These are phyloP conservation scores for Natrix natrix DNA, from an alignment of 2,797 vertebrate genomes.

Conservation along the genomic window DNA sequence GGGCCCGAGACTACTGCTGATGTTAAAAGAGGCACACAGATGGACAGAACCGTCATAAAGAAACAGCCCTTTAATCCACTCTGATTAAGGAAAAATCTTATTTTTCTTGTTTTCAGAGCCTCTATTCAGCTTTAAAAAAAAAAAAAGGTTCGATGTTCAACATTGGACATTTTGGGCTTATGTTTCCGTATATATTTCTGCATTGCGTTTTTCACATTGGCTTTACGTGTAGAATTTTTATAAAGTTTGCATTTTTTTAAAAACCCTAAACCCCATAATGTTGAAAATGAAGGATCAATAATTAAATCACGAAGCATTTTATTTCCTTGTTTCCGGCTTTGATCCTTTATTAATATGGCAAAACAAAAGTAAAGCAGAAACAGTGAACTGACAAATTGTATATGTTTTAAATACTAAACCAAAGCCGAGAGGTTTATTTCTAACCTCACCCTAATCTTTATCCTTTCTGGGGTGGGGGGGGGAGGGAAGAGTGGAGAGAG, in stretches of 20 bases:
- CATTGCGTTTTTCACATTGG: neutral
- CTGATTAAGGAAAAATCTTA: neutral
- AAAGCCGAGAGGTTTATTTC: neutral
- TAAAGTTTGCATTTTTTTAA: neutral
- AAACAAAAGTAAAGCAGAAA: neutral
- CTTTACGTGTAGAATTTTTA: neutral
- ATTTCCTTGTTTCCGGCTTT: neutral
- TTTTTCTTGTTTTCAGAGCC: neutral
- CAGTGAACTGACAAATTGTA: neutral
- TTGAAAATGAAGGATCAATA: neutral
- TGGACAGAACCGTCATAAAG: neutral
- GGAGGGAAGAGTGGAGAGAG: neutral
- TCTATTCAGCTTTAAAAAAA: neutral
- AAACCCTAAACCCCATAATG: neutral
- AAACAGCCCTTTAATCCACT: neutral
- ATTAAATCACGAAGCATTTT: neutral
- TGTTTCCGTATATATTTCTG: neutral
- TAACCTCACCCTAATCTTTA: neutral
- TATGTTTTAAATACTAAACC: neutral
- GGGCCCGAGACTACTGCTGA: neutral
- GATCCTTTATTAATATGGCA: neutral
- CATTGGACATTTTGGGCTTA: neutral
- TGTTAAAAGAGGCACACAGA: neutral
- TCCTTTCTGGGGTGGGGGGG: neutral
- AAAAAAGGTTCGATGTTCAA: neutral